Evolutionary conservation across 2,888 invertebrate species (phyloP), one percentile per base, ranked within the genome.

Genomic region (Leptogaster cylindrica): DNA sequence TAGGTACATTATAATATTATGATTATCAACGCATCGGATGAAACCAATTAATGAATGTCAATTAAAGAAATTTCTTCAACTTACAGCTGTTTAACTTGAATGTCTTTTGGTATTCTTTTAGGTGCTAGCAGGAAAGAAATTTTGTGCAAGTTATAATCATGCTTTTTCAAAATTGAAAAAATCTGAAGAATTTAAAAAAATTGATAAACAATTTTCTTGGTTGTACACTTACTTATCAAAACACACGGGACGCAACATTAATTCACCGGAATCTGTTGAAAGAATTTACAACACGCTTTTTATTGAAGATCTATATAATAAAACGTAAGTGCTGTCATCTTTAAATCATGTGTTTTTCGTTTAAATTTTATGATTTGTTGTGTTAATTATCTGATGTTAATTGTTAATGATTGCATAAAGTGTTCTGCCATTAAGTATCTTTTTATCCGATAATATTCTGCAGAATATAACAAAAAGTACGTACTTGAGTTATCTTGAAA

Each of bases 291-390:
- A 87, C 73, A 85, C 83, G 0, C 78, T 93, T 2, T 84, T 80
- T 41, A 91, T 93, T 66, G 92, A 93, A 80, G 75, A 77, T 2
- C 72, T 86, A 2, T 86, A 89, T 71, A 90, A 91, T 72, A 81
- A 78, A 72, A 82, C 81, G 61, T 78, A 68, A 69, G n/a, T n/a
- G n/a, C n/a, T n/a, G n/a, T n/a, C n/a, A n/a, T n/a, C n/a, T n/a
- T n/a, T n/a, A n/a, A n/a, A n/a, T n/a, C n/a, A n/a, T n/a, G n/a
- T n/a, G n/a, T n/a, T n/a, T n/a, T n/a, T n/a, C n/a, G n/a, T n/a
- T n/a, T n/a, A n/a, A n/a, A n/a, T n/a, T n/a, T n/a, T n/a, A n/a
- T n/a, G n/a, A n/a, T n/a, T n/a, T n/a, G n/a, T n/a, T n/a, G n/a
- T n/a, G n/a, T n/a, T n/a, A n/a, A n/a, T n/a, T n/a, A n/a, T n/a